These are phyloP conservation scores for Sinopyrophorus schimmeli DNA, from an alignment of 2,888 invertebrate genomes.

Conservation along the genomic window DNA sequence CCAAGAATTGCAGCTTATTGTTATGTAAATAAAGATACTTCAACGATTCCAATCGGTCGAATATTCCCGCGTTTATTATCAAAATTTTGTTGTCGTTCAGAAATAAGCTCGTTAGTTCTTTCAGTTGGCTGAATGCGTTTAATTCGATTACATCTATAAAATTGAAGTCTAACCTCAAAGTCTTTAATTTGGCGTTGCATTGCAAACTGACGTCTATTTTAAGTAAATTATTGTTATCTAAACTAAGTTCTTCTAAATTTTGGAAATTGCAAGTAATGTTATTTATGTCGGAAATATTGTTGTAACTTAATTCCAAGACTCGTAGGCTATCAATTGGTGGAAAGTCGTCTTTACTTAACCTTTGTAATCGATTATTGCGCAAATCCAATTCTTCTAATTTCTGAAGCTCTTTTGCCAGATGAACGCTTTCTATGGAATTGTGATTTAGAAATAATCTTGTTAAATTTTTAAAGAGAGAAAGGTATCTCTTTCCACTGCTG, in stretches of 20 bases:
- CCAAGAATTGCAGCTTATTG: neutral
- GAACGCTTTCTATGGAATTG: constrained; percentile 44
- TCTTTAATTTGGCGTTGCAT: constrained; percentile 2
- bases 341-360: constrained; percentile 10
- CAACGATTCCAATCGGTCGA: neutral
- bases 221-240: constrained; percentile 49
- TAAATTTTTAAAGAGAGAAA: constrained; percentile 1
- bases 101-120: constrained; percentile 49
- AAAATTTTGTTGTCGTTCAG: constrained; percentile 50
- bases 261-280: constrained; percentile 11
- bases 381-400: constrained; percentile 47
- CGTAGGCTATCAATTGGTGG: constrained; percentile 1
- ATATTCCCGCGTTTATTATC: constrained; percentile 46
- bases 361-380: constrained; percentile 44
- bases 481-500: neutral
- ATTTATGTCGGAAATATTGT: neutral
- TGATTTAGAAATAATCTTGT: constrained; percentile 1
- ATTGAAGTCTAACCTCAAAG: constrained; percentile 1
- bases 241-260: constrained; percentile 1
- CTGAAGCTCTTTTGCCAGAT: constrained; percentile 47
- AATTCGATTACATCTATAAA: neutral
- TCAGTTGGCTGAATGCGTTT: neutral
- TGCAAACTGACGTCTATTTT: constrained; percentile 38
- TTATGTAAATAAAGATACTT: constrained; percentile 1
- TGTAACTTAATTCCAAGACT: constrained; percentile 13